Base-by-base conservation (phyloP, 2,888 invertebrate genomes). In the Noctua fimbriata region DNA sequence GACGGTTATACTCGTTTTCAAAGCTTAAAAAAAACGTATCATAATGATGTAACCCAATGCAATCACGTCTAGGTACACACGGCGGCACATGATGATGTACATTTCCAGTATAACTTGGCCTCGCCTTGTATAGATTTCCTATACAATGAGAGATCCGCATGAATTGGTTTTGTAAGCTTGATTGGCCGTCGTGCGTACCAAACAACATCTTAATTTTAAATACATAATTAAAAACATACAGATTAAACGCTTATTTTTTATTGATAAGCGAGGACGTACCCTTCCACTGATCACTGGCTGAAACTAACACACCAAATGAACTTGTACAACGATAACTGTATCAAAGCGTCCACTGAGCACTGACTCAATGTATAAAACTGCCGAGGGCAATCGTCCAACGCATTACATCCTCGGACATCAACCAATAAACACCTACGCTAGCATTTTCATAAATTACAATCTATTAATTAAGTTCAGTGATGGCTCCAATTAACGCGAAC, bases 401-500 rank as follows among this genome's bases (percentile, higher is more conserved):
- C 96, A 96, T 95, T 96, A 90, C 91, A 91, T 91, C 91, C 89
- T 93, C 91, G 92, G 94, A 94, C 94, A 94, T 93, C 93, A 92
- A 86, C 89, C 93, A 91, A 85, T 88, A 79, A 92, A 92, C 94
- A 95, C 91, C 89, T 87, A 87, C 84, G 87, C 81, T 79, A 79
- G 84, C 73, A 83, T 76, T 89, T 88, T 85, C 72, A 84, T 83
- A 81, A 84, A 86, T 82, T 83, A 87, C 83, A 84, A 71, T 78
- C 84, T 87, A 86, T 89, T 82, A 82, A 88, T 63, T 18, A 81
- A 92, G 93, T 95, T 92, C 82, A 94, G 95, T 94, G 93, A 97
- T 96, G 97, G 95, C 96, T 84, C 96, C 97, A 58, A 93, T 96
- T 63, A 96, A 96, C 89, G 94, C 92, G 69, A 94, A 93, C 83